These are phyloP conservation scores for Archips xylosteana DNA, from an alignment of 2,888 invertebrate species.

Conservation along the genomic window DNA sequence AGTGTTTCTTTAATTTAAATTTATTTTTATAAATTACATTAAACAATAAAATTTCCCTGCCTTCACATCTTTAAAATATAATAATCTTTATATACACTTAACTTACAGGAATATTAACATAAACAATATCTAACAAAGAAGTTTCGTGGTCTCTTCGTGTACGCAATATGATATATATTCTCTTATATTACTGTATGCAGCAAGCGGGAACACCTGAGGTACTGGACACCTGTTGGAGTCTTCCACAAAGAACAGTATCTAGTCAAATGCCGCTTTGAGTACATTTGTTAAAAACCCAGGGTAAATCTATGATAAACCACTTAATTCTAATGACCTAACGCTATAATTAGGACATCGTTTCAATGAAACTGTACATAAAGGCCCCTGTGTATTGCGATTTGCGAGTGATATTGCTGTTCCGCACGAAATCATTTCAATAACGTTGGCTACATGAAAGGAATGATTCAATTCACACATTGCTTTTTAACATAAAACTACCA, in stretches of 20 bases:
- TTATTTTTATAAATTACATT: conserved; percentile 76
- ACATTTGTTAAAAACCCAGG: conserved; percentile 29
- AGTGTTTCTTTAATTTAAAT: conserved; percentile 52
- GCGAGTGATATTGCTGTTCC: conserved; percentile 11
- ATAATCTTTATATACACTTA: conserved; percentile 69
- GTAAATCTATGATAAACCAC: conserved; percentile 25
- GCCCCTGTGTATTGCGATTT: conserved; percentile 24
- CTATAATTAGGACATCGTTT: conserved; percentile 23
- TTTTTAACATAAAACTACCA: conserved; percentile 1
- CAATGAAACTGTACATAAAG: conserved; percentile 34
- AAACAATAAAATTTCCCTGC: conserved; percentile 65
- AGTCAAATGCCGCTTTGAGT: conserved; percentile 45
- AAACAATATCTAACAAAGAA: conserved; percentile 51
- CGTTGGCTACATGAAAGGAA: conserved; percentile 11
- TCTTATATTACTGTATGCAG: conserved; percentile 17
- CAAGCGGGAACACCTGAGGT: background rate
- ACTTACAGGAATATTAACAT: conserved; percentile 72
- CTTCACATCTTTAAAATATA: conserved; percentile 62
- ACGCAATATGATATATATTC: conserved; percentile 34
- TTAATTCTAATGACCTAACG: conserved; percentile 27
- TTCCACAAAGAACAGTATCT: conserved; percentile 43
- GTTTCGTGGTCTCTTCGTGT: conserved; percentile 33
- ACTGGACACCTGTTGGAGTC: background rate
- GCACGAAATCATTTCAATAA: conserved; percentile 18
- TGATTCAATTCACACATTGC: conserved; percentile 15